Conservation (phyloP, 1,140 invertebrate species). For the Propsilocerus akamusi region DNA sequence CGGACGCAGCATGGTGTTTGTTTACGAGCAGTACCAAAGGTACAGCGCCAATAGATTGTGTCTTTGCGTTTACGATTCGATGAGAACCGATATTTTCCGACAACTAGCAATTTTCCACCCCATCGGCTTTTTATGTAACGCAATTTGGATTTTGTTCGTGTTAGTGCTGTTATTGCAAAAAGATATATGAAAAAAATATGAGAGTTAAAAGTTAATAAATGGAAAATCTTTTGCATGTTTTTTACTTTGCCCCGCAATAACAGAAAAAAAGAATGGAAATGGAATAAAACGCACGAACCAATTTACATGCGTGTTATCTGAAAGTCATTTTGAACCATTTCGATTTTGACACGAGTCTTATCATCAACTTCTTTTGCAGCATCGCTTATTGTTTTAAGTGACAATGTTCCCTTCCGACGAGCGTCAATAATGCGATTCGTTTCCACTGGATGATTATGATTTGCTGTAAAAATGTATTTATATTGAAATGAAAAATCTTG, state of each 20-base stretch:
- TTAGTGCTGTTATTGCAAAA: background rate
- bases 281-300: background rate
- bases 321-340: background rate
- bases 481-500: background rate
- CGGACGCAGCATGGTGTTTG: background rate
- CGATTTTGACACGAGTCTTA: background rate
- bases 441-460: background rate
- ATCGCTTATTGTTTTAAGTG: background rate
- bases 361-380: background rate
- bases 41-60: background rate
- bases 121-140: constrained; percentile 13
- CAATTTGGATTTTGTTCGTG: background rate
- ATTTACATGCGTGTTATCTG: background rate
- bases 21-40: background rate
- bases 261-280: background rate
- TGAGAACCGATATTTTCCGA: constrained; percentile 21
- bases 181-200: background rate
- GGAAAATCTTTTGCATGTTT: background rate
- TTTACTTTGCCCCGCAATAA: background rate
- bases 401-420: background rate
- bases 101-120: constrained; percentile 18
- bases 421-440: background rate
- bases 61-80: constrained; percentile 18
- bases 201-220: background rate
- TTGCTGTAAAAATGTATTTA: background rate